Percentiles rank a stretch among this genome's conserved stretches.
These are phyloP conservation scores for Pelvicachromis taeniatus DNA, from an alignment of 2,113 vertebrate species.

Conservation along the genomic window DNA sequence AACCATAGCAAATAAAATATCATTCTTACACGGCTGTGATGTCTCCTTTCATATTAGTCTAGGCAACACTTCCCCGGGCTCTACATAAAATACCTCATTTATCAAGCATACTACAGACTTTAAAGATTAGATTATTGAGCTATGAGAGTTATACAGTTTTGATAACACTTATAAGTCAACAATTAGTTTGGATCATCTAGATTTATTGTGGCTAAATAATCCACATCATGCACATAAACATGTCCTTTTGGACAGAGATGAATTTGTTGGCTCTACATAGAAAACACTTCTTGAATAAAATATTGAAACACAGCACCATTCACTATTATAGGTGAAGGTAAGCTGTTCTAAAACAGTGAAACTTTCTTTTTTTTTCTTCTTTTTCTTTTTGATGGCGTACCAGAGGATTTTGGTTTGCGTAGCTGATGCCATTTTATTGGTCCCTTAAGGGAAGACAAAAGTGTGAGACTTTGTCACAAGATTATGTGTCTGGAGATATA, in stretches of 20 bases:
- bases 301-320: not conserved
- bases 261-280: not conserved
- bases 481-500: not conserved
- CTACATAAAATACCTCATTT: not conserved
- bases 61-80: not conserved
- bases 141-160: not conserved
- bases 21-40: not conserved
- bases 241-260: not conserved
- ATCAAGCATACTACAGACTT: not conserved
- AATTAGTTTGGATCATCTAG: not conserved
- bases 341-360: not conserved
- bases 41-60: slow-evolving; percentile 7
- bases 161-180: not conserved
- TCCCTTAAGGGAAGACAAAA: not conserved
- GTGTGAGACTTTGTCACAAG: not conserved
- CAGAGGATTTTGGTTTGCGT: not conserved
- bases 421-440: not conserved
- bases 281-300: not conserved
- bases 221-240: not conserved
- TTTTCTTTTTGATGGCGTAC: not conserved
- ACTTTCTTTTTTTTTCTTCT: not conserved
- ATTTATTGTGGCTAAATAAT: not conserved
- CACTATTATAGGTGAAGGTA: not conserved
- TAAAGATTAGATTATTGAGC: not conserved
- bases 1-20: not conserved